Conservation (phyloP, 35 echinoderm and acorn worm species). For the Apostichopus parvimensis region DNA sequence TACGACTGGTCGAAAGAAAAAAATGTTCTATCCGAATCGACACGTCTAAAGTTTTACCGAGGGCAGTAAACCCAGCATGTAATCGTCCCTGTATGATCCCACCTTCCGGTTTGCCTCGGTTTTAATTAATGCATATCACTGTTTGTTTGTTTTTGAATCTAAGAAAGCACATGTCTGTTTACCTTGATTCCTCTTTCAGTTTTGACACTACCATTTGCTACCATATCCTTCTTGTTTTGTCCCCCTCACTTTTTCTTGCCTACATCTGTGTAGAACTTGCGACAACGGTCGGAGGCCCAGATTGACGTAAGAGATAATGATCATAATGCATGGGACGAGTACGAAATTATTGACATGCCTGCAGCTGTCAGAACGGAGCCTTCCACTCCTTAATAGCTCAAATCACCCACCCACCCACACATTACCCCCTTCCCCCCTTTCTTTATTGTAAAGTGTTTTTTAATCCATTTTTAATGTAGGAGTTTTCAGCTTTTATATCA, state of each 20-base stretch:
- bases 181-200: not conserved
- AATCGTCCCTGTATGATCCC: not conserved
- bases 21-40: no score
- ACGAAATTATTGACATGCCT: conserved; percentile 38
- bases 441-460: no score
- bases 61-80: not conserved
- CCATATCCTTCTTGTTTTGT: conserved; percentile 42
- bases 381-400: not conserved
- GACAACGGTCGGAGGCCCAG: conserved; percentile 48
- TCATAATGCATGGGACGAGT: conserved; percentile 48
- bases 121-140: not conserved
- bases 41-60: not conserved
- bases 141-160: not conserved
- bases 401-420: no score
- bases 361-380: conserved; percentile 16
- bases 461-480: no score
- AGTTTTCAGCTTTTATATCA: no score
- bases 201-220: conserved; percentile 11
- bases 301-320: conserved; percentile 53
- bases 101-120: not conserved
- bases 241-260: conserved; percentile 14
- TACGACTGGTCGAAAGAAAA: no score
- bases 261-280: conserved; percentile 30
- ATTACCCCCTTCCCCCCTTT: no score
- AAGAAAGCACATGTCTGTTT: not conserved